Base-by-base conservation (phyloP, 2,113 vertebrate genomes). In the Oreochromis tanganicae region DNA sequence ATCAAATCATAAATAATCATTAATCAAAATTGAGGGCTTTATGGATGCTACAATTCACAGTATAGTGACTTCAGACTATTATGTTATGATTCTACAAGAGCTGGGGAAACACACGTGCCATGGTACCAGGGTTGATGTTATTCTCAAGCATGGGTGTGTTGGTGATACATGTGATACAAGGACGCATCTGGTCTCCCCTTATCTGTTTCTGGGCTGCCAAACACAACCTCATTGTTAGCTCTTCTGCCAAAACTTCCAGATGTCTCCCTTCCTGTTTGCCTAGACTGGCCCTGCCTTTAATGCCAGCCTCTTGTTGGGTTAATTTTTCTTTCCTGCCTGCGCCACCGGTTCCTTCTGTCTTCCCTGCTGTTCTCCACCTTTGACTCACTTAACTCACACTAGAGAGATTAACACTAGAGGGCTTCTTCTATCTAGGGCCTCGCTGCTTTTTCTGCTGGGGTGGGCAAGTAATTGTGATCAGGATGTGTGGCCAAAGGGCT, bases 401-500 rank as follows among this genome's bases (percentile, higher is more conserved):
- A 29, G 29, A 29, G 29, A 29, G 7, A 61, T 61, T 32, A 61
- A 32, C 3, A 61, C 3, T 32, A 27, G 13, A 50, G 27, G 27
- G 27, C 16, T 59, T 1, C 56, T 59, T 59, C 27, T 0, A 59
- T 32, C 27, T 59, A 0, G 0, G 7, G 57, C 57, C 27, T 17
- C 16, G 10, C 0, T 61, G 2, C 57, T 34, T 34, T 61, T 61
- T 61, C 29, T 61, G 59, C 59, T 61, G 9, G 29, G 59, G 0
- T 61, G 59, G 1, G 59, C 9, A 1, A 61, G 59, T 19, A 34
- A 34, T 34, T 63, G 59, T 6, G 27, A 34, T 34, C 59, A 63
- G 29, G 29, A 34, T 63, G 16, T 34, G 0, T 63, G 59, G 0
- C 59, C 9, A 0, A 19, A 63, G 29, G 29, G 59, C 59, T 63